A percentile compares a stretch with the other conserved stretches of the same genome.
phyloP scores from a whole-genome alignment of 1,140 invertebrate genomes.

The Agraylea sexmaculata region DNA sequence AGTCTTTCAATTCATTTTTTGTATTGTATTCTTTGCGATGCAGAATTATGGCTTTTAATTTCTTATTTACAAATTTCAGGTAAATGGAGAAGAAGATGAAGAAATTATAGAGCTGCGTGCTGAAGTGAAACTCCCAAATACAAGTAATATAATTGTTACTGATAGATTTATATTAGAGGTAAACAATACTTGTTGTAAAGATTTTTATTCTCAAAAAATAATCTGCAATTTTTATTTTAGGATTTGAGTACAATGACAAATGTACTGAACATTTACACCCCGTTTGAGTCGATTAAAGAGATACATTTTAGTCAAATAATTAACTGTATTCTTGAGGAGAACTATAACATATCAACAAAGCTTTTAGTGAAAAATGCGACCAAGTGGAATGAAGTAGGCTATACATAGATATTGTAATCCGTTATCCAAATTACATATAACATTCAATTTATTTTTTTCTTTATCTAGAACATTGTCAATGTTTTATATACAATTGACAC shows the following conservation, averaged over 20 bases:
- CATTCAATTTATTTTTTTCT: slow-evolving; percentile 6
- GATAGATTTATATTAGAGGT: slow-evolving; percentile 35
- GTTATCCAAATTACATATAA: background rate
- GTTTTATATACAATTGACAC: slow-evolving; percentile 31
- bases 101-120: slow-evolving; percentile 34
- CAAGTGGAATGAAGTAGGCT: slow-evolving; percentile 43
- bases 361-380: slow-evolving; percentile 40
- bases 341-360: slow-evolving; percentile 42
- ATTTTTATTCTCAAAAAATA: slow-evolving; percentile 2
- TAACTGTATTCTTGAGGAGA: slow-evolving; percentile 41
- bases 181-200: slow-evolving; percentile 12
- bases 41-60: background rate
- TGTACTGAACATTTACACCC: slow-evolving; percentile 49
- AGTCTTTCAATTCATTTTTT: background rate
- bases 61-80: slow-evolving; percentile 27
- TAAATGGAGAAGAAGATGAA: slow-evolving; percentile 30
- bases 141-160: slow-evolving; percentile 30
- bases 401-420: slow-evolving; percentile 2
- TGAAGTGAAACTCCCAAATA: slow-evolving; percentile 30
- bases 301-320: slow-evolving; percentile 49
- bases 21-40: background rate
- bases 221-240: slow-evolving; percentile 24
- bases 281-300: slow-evolving; percentile 44
- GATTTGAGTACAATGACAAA: slow-evolving; percentile 55
- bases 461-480: slow-evolving; percentile 31